phyloP scores from a whole-genome alignment of 1,140 invertebrate genomes.

The Triops longicaudatus region DNA sequence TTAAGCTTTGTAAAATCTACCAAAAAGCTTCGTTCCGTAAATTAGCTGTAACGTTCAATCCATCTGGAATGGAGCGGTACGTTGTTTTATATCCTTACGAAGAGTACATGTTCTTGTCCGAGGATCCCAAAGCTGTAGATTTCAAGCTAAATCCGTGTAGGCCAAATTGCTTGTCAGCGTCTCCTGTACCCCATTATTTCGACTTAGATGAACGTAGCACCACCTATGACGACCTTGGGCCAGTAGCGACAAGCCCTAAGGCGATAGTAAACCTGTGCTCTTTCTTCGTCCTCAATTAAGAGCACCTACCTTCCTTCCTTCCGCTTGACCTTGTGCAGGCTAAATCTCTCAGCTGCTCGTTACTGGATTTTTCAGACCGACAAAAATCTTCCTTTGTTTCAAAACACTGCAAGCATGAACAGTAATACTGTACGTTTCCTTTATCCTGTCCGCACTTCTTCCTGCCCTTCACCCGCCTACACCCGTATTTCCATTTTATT shows the following conservation, averaged over 20 bases:
- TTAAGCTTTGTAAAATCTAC: too few species aligned
- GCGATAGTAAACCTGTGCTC: background rate
- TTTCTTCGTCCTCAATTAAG: background rate
- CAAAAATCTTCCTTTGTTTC: background rate
- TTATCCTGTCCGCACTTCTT: background rate
- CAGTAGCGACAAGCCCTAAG: background rate
- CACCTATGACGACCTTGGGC: background rate
- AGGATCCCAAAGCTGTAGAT: too few species aligned
- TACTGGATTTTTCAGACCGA: background rate
- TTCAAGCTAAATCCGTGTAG: too few species aligned
- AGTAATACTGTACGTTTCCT: background rate
- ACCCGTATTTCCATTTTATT: constrained; percentile 1
- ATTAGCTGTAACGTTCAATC: too few species aligned
- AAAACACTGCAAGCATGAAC: background rate
- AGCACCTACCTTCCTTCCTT: background rate
- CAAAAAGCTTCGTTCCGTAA: too few species aligned
- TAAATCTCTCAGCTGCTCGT: background rate
- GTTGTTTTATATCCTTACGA: too few species aligned
- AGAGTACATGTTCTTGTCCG: too few species aligned
- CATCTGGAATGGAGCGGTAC: too few species aligned
- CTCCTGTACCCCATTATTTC: too few species aligned
- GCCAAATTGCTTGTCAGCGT: too few species aligned
- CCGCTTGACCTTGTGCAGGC: background rate
- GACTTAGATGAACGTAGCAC: background rate
- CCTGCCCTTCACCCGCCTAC: background rate